These are phyloP conservation scores for Lacerta viridis DNA, from an alignment of 2,797 vertebrate genomes.

Conservation along the genomic window DNA sequence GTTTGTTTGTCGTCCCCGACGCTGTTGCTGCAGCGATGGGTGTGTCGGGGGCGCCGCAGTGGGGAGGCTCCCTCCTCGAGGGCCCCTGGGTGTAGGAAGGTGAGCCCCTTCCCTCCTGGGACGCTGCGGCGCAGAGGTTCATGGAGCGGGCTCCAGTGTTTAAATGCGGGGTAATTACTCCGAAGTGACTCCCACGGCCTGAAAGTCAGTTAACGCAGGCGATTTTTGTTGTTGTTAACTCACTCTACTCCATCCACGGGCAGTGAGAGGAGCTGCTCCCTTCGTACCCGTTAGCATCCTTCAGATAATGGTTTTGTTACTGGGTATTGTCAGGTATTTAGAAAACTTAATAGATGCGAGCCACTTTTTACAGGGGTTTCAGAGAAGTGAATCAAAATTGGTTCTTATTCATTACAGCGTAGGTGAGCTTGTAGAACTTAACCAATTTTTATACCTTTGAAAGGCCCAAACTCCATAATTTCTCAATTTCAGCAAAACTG, in stretches of 20 bases:
- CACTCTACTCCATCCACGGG: background rate
- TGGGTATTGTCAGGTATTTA: no score
- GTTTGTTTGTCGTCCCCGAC: no score
- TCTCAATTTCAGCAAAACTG: background rate
- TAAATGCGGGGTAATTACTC: background rate
- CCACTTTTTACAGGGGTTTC: no score
- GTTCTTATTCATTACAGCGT: background rate
- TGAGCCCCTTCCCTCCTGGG: background rate
- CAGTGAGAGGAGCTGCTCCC: no score
- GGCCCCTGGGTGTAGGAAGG: background rate
- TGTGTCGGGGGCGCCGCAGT: background rate
- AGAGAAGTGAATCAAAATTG: no score
- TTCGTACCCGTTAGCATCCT: background rate
- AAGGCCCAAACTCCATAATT: background rate
- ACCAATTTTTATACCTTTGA: background rate
- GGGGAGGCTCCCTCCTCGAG: background rate
- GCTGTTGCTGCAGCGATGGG: background rate
- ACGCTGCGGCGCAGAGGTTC: no score
- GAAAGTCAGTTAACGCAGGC: background rate
- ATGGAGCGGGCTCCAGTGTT: background rate
- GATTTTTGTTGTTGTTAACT: no score
- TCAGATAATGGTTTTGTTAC: background rate
- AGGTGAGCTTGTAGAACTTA: background rate
- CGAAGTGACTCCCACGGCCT: background rate
- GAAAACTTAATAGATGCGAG: no score